Base-by-base conservation (phyloP, 1,140 invertebrate species). In the Brachionus sp. region DNA sequence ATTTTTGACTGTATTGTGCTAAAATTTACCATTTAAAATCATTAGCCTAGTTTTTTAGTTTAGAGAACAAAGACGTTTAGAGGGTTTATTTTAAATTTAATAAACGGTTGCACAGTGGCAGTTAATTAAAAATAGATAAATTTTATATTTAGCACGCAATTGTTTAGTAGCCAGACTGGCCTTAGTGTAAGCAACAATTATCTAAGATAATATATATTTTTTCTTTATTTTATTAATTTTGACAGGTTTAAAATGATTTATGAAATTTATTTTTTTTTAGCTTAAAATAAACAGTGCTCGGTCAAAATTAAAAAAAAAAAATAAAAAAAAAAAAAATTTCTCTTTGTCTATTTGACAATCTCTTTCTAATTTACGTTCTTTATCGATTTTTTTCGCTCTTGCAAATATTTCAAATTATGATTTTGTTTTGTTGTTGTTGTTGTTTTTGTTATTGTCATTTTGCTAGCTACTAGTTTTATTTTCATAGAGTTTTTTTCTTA, bases 231-330 rank as follows among this genome's bases (percentile, higher is more conserved):
- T 70, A 16, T 39, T 37, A 70, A 39, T 39, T 70, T 70, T 70
- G 66, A 70, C 66, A 70, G 39, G 66, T 70, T 57, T 25, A 3
- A 37, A 35, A 70, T 70, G 66, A 70, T 70, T 70, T 70, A 70
- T 70, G 33, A 70, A 70, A 70, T 70, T 70, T 70, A 5, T 39
- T 13, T 33, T 33, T 13, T 5, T 23, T 64, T 64, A 33, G 5
- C 25, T 2, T n/a, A 57, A 57, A 25, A 57, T 19, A 57, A 57
- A 57, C 19, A 57, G 25, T 66, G 64, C 2, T 29, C 37, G 66
- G 66, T 70, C 66, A 42, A 37, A 70, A 16, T 23, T 25, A 23
- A 16, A 44, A 39, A 3, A 9, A 70, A 39, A 70, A 37, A 42
- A 70, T 16, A 70, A 16, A 19, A 7, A 19, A 16, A 44, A 39